phyloP scores from a whole-genome alignment of 2,888 invertebrate genomes.

The Apamea crenata region DNA sequence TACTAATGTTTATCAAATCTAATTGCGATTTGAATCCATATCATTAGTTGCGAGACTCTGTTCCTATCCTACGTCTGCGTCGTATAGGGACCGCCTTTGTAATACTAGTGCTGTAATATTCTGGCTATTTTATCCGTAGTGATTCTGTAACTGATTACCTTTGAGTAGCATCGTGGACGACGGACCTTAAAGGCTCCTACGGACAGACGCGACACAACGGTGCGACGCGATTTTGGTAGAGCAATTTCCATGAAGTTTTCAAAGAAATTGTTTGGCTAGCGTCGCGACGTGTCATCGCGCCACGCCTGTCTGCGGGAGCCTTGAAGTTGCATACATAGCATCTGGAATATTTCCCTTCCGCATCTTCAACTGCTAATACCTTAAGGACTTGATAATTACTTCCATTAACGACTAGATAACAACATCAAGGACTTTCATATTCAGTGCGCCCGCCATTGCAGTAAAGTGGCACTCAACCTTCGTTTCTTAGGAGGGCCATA shows the following conservation, averaged over 20 bases:
- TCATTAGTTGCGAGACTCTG: not conserved
- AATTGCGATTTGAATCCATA: too few relatives aligned
- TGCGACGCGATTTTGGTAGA: too few relatives aligned
- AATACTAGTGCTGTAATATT: not conserved
- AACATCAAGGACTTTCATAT: slow-evolving; percentile 30
- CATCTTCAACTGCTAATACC: slow-evolving; percentile 5
- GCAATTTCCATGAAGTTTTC: too few relatives aligned
- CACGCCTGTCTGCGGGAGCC: not conserved
- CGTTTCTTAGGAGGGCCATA: not conserved
- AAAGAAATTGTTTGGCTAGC: too few relatives aligned
- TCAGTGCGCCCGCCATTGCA: slow-evolving; percentile 24
- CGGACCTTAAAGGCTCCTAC: too few relatives aligned
- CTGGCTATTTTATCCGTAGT: not conserved
- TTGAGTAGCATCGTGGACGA: not conserved
- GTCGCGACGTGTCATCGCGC: not conserved
- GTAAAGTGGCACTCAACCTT: slow-evolving; percentile 45
- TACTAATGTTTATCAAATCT: not conserved
- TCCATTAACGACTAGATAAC: slow-evolving; percentile 35
- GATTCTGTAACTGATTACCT: not conserved
- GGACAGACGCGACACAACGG: too few relatives aligned
- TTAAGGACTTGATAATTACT: slow-evolving; percentile 37
- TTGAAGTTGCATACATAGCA: not conserved
- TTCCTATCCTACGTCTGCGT: not conserved
- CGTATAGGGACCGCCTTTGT: not conserved
- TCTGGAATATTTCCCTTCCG: slow-evolving; percentile 21